Evolutionary conservation across 35 echinoderm and acorn worm genomes (phyloP).

Genomic region (Hemicentrotus pulcherrimus): DNA sequence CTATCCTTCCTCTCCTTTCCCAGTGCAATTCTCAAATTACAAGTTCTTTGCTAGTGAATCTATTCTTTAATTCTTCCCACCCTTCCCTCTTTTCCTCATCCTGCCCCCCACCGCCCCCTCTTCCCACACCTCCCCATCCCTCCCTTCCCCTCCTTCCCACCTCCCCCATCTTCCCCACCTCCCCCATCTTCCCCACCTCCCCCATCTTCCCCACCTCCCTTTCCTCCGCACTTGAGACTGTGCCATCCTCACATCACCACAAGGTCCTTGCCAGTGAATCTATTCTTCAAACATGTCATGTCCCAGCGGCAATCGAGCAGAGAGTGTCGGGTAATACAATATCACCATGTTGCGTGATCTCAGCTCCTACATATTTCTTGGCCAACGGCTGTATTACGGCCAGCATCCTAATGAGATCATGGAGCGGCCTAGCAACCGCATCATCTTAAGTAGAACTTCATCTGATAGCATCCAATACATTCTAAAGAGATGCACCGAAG

Average conservation of each 20-base stretch:
- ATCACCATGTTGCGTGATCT: slow-evolving; percentile 1
- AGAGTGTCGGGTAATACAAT: neutral
- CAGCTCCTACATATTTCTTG: slow-evolving; percentile 22
- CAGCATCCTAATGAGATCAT: neutral
- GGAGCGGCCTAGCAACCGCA: neutral
- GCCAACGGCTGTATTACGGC: neutral
- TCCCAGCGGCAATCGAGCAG: slow-evolving; percentile 21
- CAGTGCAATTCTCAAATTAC: too few relatives aligned
- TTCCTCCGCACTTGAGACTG: neutral
- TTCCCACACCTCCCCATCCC: neutral
- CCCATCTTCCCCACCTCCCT: neutral
- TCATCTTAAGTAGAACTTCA: neutral
- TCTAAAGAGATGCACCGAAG: too few relatives aligned
- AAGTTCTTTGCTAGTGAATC: too few relatives aligned
- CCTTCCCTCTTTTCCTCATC: neutral
- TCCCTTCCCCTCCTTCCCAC: neutral
- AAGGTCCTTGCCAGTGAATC: neutral
- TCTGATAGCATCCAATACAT: neutral
- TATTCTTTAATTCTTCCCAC: neutral
- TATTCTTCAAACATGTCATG: slow-evolving; percentile 31
- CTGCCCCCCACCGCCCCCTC: neutral
- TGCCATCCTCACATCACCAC: neutral
- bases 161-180: neutral
- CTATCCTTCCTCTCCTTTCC: too few relatives aligned
- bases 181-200: neutral